Conservation (phyloP, 2,113 vertebrate genomes). For the Odontophorus gujanensis region DNA sequence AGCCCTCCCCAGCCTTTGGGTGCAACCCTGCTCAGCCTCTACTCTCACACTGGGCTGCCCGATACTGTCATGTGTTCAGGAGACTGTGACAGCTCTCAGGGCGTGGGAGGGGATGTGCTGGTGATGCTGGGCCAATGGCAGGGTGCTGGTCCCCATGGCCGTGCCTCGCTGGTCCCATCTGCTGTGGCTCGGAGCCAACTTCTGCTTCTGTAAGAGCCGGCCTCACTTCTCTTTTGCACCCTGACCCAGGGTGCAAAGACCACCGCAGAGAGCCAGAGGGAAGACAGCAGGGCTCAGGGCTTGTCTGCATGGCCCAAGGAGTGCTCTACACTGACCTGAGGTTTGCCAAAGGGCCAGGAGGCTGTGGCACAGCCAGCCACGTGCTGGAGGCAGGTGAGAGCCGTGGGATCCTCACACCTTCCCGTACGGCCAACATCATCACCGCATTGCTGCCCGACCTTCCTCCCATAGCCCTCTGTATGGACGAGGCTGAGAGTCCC, state of each 20-base stretch:
- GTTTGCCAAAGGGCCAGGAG: constrained; percentile 44
- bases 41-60: not conserved
- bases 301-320: constrained; percentile 38
- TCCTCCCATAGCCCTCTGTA: not conserved
- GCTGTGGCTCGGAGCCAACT: not conserved
- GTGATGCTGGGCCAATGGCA: constrained; percentile 19
- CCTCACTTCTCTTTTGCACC: not conserved
- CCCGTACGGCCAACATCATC: too few species aligned
- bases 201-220: constrained; percentile 28
- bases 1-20: fast-evolving
- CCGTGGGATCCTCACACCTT: fast-evolving
- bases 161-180: constrained; percentile 43
- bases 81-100: not conserved
- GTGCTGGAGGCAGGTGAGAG: constrained; percentile 48
- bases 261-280: not conserved
- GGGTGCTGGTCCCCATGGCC: not conserved
- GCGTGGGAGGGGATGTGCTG: fast-evolving
- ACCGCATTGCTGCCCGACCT: not conserved
- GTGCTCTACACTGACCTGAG: constrained; percentile 54
- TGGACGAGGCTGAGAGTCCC: not conserved
- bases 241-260: not conserved
- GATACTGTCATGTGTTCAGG: not conserved
- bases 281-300: not conserved
- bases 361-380: constrained; percentile 11
- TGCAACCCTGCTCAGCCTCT: not conserved